Evolutionary conservation across 2,113 vertebrate species (phyloP), one percentile per base, ranked within the genome.

Genomic region (Muscicapa adusta): DNA sequence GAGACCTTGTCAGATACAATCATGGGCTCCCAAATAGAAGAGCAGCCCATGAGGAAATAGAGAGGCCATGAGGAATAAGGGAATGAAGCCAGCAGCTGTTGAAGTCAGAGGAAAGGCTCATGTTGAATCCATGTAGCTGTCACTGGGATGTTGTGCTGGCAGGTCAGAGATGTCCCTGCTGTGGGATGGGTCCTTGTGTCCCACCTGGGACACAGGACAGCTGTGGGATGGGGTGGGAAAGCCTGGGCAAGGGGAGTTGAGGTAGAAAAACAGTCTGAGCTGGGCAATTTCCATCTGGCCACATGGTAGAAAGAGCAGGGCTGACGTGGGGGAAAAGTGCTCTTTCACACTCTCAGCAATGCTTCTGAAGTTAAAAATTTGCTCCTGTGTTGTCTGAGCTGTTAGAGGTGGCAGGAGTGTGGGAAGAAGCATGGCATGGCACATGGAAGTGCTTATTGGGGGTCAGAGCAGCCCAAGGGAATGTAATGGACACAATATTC

Each of bases 1-100:
- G 92, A 96, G 93, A 92, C 81, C 86, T 76, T 86, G 92, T 84
- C 85, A 73, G 88, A 91, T 93, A 68, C 84, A 70, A 76, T 76
- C 89, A 94, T 5, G 61, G 75, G 56, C 56, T 95, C 63, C 88
- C 83, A 93, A 95, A 93, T 18, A 94, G 85, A 96, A 90, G 51
- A 90, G 88, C 72, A 91, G 68, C 61, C 90, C 75, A 62, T 53
- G 50, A 91, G 82, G 85, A 89, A 91, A 89, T 6, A 74, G 70
- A 66, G 47, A 94, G 56, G 57, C 78, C 51, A 74, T 0, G n/a
- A 94, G 85, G 78, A 93, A 66, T 7, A 80, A 29, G 4, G 43
- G 53, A 92, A 47, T 20, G 75, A 85, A 83, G 51, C 51, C 68
- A 86, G 68, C 1, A 12, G 40, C 61, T 72, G 76, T 5, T 72